Evolutionary conservation across 2,113 vertebrate species (phyloP), one percentile per base, ranked within the genome.

Genomic region (Columba janthina): DNA sequence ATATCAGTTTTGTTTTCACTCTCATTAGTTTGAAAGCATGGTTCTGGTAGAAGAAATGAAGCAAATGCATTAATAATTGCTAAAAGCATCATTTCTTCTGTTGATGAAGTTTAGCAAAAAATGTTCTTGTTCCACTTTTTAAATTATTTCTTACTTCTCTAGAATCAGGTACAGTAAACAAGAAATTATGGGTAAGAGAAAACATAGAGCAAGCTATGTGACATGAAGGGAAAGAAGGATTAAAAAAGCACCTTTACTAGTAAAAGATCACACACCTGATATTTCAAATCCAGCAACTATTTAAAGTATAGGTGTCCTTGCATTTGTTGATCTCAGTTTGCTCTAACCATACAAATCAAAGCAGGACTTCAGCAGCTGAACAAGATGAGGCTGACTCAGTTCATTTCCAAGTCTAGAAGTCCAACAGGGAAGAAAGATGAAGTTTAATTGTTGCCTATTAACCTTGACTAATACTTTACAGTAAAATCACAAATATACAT

Each of bases 391-490:
- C 46, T 84, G 83, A 86, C 36, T 79, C 61, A 16, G 53, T 76
- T 54, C 7, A 40, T 62, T 94, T 81, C 42, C 32, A 71, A 65
- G 44, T 81, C 57, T 64, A 32, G 17, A 57, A 92, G 24, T 91
- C n/a, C 65, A 94, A 22, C 32, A 79, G 25, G 48, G 38, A 24
- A 86, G 72, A 92, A 86, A 67, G 61, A 82, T 67, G 69, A 83
- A 62, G 25, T 50, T 90, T 85, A 92, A 80, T 76, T 77, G 72
- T 74, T 92, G 71, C 28, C 60, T 84, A 66, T 93, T 94, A 86
- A 93, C 72, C 51, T 93, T 85, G 79, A 84, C 36, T 90, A 90
- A 81, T 38, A 72, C 15, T 81, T 89, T 53, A 67, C 22, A 86
- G 42, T 29, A 67, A 86, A 93, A 89, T 84, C 53, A 87, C 34